Evolutionary conservation across 2,888 invertebrate genomes (phyloP), one percentile per base, ranked within the genome.

Genomic region (Panorpa germanica): DNA sequence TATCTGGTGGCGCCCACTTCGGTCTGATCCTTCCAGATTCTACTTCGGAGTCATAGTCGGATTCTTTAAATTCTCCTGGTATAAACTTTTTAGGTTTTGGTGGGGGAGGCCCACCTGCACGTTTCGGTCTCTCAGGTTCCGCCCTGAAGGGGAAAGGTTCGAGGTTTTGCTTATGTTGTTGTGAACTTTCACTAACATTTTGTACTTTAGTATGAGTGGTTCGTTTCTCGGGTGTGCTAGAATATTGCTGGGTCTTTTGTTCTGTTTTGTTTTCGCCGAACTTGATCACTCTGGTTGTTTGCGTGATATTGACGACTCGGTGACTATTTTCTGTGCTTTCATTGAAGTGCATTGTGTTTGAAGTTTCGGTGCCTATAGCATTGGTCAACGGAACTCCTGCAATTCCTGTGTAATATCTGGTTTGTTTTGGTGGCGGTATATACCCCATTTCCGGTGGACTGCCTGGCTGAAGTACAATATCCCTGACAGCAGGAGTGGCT

Each of bases 31-130:
- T 58, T 0, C 57, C 48, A 9, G 57, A 52, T 35, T 74, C 75
- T 4, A 65, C 55, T 41, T 75, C 74, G 44, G 70, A 71, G 40
- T 74, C 73, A 40, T 74, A 74, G 41, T 74, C 74, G 30, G 70
- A 71, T 41, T 73, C 72, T 10, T 63, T 55, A 37, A 65, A 69
- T 35, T 70, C 67, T 8, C 70, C 70, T 5, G 63, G 66, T 12
- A 67, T 48, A 42, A 74, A 74, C 46, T 70, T 73, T 4, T 58
- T 68, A 3, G 72, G 72, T 3, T 59, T 67, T 1, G 68, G 61
- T 24, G 60, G 55, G 3, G 61, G 59, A 18, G 59, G 59, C 12
- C 51, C 46, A 28, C 50, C 47, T 28, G 47, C 45, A 3, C 51
- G 48, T n/a, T 49, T 44, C 30, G 41, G 40, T 34, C 48, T 50